Evolutionary conservation across 1,140 invertebrate species (phyloP).

Genomic region (Hylyphantes graminicola): DNA sequence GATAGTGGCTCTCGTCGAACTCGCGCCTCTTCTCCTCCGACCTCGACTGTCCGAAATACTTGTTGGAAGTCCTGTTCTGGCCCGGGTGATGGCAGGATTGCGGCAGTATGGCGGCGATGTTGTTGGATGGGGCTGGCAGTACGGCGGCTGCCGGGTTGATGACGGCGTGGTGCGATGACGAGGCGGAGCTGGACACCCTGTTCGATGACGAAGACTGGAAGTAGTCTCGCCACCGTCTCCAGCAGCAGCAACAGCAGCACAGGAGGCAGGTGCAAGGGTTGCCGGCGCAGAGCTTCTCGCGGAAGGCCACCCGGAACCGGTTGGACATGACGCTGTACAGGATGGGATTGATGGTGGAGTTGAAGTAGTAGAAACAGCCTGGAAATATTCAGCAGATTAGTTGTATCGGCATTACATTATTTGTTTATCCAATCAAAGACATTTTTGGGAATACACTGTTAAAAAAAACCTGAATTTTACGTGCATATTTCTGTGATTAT

Average conservation of each 20-base stretch:
- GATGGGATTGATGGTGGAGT: conserved; percentile 65
- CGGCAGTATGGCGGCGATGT: not conserved
- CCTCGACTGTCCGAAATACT: not conserved
- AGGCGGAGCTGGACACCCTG: not conserved
- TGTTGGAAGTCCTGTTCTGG: not conserved
- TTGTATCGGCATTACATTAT: not conserved
- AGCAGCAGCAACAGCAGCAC: conserved; percentile 41
- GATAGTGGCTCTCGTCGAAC: not conserved
- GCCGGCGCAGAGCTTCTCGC: conserved; percentile 41
- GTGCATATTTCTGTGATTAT: too few relatives aligned
- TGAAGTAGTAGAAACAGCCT: conserved; percentile 65
- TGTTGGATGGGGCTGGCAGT: not conserved
- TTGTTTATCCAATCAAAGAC: not conserved
- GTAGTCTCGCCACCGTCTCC: conserved; percentile 26
- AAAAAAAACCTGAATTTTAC: too few relatives aligned
- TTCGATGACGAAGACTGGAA: not conserved
- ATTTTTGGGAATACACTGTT: too few relatives aligned
- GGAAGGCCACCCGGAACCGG: conserved; percentile 64
- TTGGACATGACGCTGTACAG: conserved; percentile 65
- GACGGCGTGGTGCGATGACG: not conserved
- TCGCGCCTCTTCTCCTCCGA: conserved; percentile 3
- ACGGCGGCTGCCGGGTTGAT: not conserved
- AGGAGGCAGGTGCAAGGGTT: not conserved
- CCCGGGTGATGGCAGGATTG: not conserved
- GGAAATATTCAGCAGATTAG: not conserved